Evolutionary conservation across 23 tunicate species (phyloP).

Genomic region (Phallusia fumigata): DNA sequence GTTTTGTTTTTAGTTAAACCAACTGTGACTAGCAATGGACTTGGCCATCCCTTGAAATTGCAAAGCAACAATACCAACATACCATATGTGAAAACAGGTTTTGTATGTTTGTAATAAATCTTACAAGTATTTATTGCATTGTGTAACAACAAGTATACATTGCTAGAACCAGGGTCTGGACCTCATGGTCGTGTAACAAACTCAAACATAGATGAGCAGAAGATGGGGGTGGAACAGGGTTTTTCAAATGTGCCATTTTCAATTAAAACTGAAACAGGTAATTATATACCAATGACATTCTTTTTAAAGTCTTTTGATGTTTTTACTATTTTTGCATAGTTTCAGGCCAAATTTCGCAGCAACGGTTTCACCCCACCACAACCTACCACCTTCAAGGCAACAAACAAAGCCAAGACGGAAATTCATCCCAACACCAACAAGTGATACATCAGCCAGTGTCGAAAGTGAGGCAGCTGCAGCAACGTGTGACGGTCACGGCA

Average conservation of each 20-base stretch:
- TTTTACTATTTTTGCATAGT: background rate
- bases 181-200: background rate
- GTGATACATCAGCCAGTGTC: constrained; percentile 12
- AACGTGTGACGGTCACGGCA: constrained; percentile 16
- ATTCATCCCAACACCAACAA: background rate
- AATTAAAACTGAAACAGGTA: constrained; percentile 14
- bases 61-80: constrained; percentile 7
- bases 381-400: constrained; percentile 13
- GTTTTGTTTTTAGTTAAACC: constrained; percentile 21
- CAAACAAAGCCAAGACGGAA: constrained; percentile 2
- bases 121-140: background rate
- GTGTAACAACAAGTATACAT: background rate
- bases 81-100: background rate
- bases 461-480: constrained; percentile 26
- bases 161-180: background rate
- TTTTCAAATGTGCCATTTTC: background rate
- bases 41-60: constrained; percentile 13
- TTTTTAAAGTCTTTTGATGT: background rate
- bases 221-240: background rate
- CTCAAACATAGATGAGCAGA: background rate
- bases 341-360: constrained; percentile 9
- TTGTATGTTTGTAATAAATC: background rate
- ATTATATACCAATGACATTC: background rate
- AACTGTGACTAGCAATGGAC: constrained; percentile 45
- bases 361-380: background rate